Evolutionary conservation across 2,797 vertebrate species (phyloP), one percentile per base, ranked within the genome.

Genomic region (Malurus leucopterus): DNA sequence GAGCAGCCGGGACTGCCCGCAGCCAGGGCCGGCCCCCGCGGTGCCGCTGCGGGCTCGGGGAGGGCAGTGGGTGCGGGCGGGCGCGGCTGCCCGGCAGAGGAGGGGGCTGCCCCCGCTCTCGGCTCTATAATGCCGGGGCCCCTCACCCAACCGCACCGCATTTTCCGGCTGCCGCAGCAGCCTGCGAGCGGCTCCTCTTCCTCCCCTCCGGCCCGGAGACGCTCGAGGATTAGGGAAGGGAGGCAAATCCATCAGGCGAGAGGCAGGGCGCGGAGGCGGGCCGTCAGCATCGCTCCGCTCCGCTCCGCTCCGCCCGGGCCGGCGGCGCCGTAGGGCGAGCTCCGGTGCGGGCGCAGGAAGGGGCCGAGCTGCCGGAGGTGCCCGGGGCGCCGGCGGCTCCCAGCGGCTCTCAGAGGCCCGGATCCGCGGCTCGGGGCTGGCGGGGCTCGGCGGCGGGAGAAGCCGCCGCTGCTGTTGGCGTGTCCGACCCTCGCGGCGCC

Each of bases 311-410:
- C 74, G 76, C 76, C 65, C 2, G 82, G 71, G 72, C 82, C 40
- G 57, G 43, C 80, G n/a, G 82, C 75, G 68, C 80, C 75, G 73
- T 11, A 80, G 61, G 89, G 83, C 36, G 75, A 75, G 88, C 92
- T 51, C 11, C 43, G 73, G 29, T 27, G 83, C 75, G 47, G 57
- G 47, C 59, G 64, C 83, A 72, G 70, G 67, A 84, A 74, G 57
- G 74, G 77, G 70, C 79, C 50, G 84, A 71, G 62, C 59, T 29
- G 77, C 47, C 50, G 16, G 71, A 64, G 75, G 50, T 54, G 41
- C 57, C 47, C 17, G 36, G 32, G 63, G 73, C 22, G 30, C 47
- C 79, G 41, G 85, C 44, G 46, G 55, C 27, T 69, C 49, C 55
- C 34, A 2, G 81, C 34, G 49, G 54, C n/a, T 64, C n/a, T n/a